Evolutionary conservation across 2,113 vertebrate genomes (phyloP), one percentile per base, ranked within the genome.

Genomic region (Bufo gargarizans): DNA sequence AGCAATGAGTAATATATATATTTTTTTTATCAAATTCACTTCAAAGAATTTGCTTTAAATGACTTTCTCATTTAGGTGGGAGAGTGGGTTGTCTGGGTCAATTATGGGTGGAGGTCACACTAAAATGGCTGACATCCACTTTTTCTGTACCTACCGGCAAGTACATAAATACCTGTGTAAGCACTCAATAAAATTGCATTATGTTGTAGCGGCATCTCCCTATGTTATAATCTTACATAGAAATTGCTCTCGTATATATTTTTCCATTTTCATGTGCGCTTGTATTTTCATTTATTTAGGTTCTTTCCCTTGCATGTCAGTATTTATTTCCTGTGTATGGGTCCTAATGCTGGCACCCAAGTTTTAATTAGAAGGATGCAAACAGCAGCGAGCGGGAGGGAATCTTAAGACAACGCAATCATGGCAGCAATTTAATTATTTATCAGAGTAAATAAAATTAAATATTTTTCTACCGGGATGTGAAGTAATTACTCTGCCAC

Each of bases 401-500:
- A 65, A 91, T 92, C 92, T 90, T 91, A 91, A 94, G 92, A 92
- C 94, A 91, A 91, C 92, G 91, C 2, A 47, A 93, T 91, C 91
- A 90, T 55, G 91, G 92, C 90, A 87, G 91, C 93, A 87, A 92
- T 95, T 96, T 96, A 96, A 96, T 96, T 96, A 96, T 96, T 96
- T 95, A 96, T 95, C 50, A 91, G 90, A 93, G 94, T 95, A 96
- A 96, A 96, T 95, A 96, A 96, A 95, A 96, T 96, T 95, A 96
- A 96, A 95, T 95, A 95, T 95, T 96, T 96, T 94, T 95, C 93
- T 92, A 94, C 94, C 91, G 94, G 94, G 92, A 95, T 95, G 94
- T 94, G 93, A 95, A 96, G 95, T 95, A 96, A 96, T 96, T 96
- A 96, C 95, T 94, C 94, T 95, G 95, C 95, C 95, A 96, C 92